Percentiles rank a stretch among this genome's conserved stretches.
Conservation (phyloP, 2,797 vertebrate genomes). For the Lepus oiostolus region DNA sequence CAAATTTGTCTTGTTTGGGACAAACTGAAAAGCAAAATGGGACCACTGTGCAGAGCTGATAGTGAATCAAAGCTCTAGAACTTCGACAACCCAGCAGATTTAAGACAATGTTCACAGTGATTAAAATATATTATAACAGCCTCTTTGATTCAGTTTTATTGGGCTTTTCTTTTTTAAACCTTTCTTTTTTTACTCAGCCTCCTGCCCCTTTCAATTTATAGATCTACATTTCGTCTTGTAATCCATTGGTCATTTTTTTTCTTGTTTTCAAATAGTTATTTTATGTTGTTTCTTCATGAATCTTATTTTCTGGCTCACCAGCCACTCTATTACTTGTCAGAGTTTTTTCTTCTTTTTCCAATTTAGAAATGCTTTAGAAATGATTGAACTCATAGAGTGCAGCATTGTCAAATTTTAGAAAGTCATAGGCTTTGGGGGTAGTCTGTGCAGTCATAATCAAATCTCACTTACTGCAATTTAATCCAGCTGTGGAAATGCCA, state of each 20-base stretch:
- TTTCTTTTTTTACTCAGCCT: background rate
- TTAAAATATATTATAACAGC: background rate
- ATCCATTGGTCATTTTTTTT: slow-evolving; percentile 25
- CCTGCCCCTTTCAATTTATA: slow-evolving; percentile 4
- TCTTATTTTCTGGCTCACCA: slow-evolving; percentile 51
- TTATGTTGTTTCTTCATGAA: slow-evolving; percentile 49
- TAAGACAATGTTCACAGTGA: background rate
- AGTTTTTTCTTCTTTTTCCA: slow-evolving; percentile 23
- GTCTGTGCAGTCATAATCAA: background rate
- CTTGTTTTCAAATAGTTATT: background rate
- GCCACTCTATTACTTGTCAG: background rate
- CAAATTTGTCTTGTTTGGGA: background rate
- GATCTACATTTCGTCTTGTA: slow-evolving; percentile 42
- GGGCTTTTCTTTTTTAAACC: background rate
- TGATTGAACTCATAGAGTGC: background rate
- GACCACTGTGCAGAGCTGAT: background rate
- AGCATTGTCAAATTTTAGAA: background rate
- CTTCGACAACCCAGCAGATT: background rate
- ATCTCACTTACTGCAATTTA: background rate
- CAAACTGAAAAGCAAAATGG: background rate
- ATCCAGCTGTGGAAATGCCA: background rate
- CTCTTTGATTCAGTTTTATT: background rate
- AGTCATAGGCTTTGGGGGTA: background rate
- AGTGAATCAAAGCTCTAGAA: background rate
- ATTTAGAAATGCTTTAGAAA: slow-evolving; percentile 51